Base-by-base conservation (phyloP, 2,113 vertebrate genomes). In the Mus spicilegus region DNA sequence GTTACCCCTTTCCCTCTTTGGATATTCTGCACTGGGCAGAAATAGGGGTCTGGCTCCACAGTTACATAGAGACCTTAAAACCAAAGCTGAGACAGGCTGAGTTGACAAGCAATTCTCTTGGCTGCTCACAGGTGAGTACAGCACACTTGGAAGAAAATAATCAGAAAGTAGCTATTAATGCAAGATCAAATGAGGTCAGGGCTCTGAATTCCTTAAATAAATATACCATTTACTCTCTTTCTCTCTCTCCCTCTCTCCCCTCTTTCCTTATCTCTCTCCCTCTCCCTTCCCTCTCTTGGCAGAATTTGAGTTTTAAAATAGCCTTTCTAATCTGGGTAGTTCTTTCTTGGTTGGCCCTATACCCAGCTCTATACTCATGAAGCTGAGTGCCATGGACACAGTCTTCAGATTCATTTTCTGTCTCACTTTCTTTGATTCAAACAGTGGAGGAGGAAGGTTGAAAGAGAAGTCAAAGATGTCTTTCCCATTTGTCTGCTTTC, bases 171-270 rank as follows among this genome's bases (percentile, higher is more conserved):
- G 36, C 78, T 39, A 72, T 70, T 92, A 80, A 91, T 42, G 20
- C 30, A 92, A 96, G 94, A 89, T 92, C 85, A 96, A 70, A 85
- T 49, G 30, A 87, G 67, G 87, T 75, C 91, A 95, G 82, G 13
- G 39, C 24, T 78, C 36, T 81, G 85, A 88, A 73, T 90, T 95
- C 65, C 61, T 80, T 89, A 91, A 78, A 87, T 84, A 93, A 78
- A 89, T 84, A 93, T 46, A 56, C 39, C 39, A 7, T 90, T 90
- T 7, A 89, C n/a, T 28, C 39, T 58, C 16, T 87, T 20, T 26
- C 61, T n/a, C 13, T 93, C 30, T 46, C 39, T 70, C 67, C 67
- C 67, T n/a, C 51, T 51, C 51, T 42, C 42, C 42, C 42, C 42
- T 42, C 42, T 42, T 42, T 42, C 42, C 42, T 42, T 42, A 42